Evolutionary conservation across 2,113 vertebrate species (phyloP).

Genomic region (Plectropomus leopardus): DNA sequence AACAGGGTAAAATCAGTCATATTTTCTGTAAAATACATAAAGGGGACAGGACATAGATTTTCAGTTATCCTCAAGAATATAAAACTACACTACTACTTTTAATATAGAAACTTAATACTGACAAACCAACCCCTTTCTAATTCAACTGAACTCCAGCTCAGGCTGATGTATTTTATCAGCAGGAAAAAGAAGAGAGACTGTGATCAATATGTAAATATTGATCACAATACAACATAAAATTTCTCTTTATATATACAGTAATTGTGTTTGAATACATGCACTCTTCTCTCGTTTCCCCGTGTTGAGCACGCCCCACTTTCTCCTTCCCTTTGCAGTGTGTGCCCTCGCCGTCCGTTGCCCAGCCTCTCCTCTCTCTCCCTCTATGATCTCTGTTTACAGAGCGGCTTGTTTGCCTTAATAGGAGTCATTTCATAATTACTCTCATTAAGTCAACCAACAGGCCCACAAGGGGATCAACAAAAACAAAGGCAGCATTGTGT

Average conservation of each 20-base stretch:
- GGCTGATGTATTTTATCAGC: not conserved
- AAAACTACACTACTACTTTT: no score
- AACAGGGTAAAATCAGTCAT: no score
- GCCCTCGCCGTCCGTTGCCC: not conserved
- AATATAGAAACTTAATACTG: not conserved
- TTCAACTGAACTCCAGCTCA: not conserved
- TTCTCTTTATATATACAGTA: not conserved
- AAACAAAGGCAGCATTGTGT: slow-evolving; percentile 39
- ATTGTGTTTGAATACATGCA: not conserved
- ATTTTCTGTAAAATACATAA: no score
- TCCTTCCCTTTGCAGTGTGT: not conserved
- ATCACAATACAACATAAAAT: not conserved
- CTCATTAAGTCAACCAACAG: slow-evolving; percentile 55
- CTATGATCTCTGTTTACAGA: slow-evolving; percentile 47
- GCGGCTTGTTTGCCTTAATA: slow-evolving; percentile 31
- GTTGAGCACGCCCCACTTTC: not conserved
- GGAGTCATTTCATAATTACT: slow-evolving; percentile 46
- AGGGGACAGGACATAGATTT: no score
- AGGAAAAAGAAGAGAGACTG: not conserved
- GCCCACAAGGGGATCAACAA: slow-evolving; percentile 35
- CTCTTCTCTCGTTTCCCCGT: no score
- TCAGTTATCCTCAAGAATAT: no score
- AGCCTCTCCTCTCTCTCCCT: not conserved
- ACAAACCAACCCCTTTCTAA: not conserved
- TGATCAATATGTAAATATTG: not conserved